Base-by-base conservation (phyloP, 2,797 vertebrate species). In the Syngnathus rostellatus region DNA sequence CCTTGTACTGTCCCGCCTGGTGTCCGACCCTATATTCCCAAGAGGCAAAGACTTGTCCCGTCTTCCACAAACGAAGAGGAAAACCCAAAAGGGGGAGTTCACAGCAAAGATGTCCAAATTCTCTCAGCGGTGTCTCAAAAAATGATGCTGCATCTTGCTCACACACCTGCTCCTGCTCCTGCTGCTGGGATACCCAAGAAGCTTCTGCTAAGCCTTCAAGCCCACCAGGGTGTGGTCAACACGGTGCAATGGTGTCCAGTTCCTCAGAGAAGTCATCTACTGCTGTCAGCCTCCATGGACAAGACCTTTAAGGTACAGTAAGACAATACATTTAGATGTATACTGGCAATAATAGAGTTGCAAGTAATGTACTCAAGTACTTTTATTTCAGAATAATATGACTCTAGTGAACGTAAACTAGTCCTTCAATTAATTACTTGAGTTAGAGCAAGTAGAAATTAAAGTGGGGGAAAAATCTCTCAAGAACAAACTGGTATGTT, bases 271-370 rank as follows among this genome's bases (percentile, higher is more conserved):
- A 96, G 96, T 71, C 95, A 98, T 70, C 77, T 98, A 77, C 90
- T 99, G 63, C 91, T 99, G 65, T 96, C 97, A 0, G 89, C 93
- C 6, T 98, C 97, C 57, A 97, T 98, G 95, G 97, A 99, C 82
- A 93, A 91, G 78, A 96, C 93, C 21, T 72, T 94, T 69, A 98
- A 97, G 96, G 96, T 98, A 93, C 25, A 58, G 6, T n/a, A 4
- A 41, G 38, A 73, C 72, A 17, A 48, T 17, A 48, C 17, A 48
- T 17, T 17, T 48, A 5, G 16, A 3, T 46, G 45, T 14, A 16
- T 48, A 16, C 12, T 19, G 16, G 16, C 43, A 45, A 45, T 48
- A 16, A 17, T 21, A 10, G 8, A 9, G n/a, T n/a, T 21, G 50
- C 9, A 21, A 53, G 6, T 6, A 17, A 5, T 17, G 16, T 48